Base-by-base conservation (phyloP, 1,140 invertebrate genomes). In the Bradysia coprophila region DNA sequence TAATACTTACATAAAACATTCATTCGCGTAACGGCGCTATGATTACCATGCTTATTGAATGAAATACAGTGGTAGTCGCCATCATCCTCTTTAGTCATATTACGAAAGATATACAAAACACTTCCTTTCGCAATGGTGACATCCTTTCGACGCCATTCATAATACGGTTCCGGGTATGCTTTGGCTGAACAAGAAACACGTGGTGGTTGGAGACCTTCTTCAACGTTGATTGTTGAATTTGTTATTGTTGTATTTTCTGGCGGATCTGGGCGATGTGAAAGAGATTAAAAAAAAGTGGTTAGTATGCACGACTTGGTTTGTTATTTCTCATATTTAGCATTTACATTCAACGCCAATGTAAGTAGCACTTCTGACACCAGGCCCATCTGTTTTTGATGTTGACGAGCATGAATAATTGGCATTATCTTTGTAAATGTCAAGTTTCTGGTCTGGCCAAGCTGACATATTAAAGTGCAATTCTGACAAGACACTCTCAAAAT, bases 321-420 rank as follows among this genome's bases (percentile, higher is more conserved):
- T 21, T 46, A 16, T 32, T 42, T 40, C 31, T 15, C 6, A 16
- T 31, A 13, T 21, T 43, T 34, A 34, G 32, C 8, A 75, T 82
- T 78, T 63, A 91, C 86, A 93, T 66, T 92, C 86, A 18, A 91
- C 84, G 31, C 76, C 75, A 48, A 92, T 85, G 52, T 76, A 72
- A 10, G 83, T 87, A 20, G 74, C 79, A 52, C 80, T 85, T 42
- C 75, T 75, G 31, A 90, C 83, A 1, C 78, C 76, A 1, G 68
- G 61, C 1, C 79, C 81, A 9, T 78, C 77, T 2, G 59, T 52
- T 57, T 90, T 91, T 4, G 66, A 63, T 10, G 73, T 81, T 40
- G 83, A 87, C 39, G 73, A 64, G 59, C 88, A 93, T 18, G 80
- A 84, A 57, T 90, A 92, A 55, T 81, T 80, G 10, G 79, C 78